These are phyloP conservation scores for Hyperopisus bebe DNA, from an alignment of 2,113 vertebrate species.

Conservation along the genomic window DNA sequence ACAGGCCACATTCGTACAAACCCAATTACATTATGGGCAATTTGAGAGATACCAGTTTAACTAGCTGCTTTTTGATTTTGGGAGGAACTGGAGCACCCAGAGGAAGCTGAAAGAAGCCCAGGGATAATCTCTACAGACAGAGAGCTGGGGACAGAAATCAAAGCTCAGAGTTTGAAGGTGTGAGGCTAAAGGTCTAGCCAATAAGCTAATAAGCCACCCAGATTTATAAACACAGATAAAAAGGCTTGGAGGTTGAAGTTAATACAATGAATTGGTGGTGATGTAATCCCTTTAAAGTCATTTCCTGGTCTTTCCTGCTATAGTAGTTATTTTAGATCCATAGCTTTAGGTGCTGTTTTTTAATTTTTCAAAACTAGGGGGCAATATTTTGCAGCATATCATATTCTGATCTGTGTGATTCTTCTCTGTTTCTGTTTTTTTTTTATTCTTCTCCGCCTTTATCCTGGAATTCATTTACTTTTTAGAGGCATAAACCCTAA, in stretches of 20 bases:
- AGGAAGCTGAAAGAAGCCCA: not conserved
- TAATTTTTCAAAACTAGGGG: slow-evolving; percentile 33
- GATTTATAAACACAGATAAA: not conserved
- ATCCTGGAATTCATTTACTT: not conserved
- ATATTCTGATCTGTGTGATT: not conserved
- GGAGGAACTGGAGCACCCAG: not conserved
- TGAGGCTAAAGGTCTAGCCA: not conserved
- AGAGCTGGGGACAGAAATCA: not conserved
- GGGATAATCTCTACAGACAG: not conserved
- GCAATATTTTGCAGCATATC: slow-evolving; percentile 30
- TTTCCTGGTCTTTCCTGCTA: not conserved
- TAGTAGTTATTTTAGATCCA: not conserved
- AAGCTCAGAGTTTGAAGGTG: not conserved
- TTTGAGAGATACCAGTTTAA: not conserved
- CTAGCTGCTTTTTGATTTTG: not conserved
- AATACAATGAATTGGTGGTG: not conserved
- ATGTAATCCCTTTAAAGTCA: not conserved
- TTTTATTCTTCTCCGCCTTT: not conserved
- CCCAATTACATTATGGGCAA: not conserved
- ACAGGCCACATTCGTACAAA: not conserved
- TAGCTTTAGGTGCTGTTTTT: not conserved
- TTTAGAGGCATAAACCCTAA: not conserved
- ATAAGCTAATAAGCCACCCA: not conserved
- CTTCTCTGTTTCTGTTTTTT: not conserved
- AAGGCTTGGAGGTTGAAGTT: not conserved